phyloP scores from a whole-genome alignment of 2,797 vertebrate genomes.

The Helarctos malayanus region DNA sequence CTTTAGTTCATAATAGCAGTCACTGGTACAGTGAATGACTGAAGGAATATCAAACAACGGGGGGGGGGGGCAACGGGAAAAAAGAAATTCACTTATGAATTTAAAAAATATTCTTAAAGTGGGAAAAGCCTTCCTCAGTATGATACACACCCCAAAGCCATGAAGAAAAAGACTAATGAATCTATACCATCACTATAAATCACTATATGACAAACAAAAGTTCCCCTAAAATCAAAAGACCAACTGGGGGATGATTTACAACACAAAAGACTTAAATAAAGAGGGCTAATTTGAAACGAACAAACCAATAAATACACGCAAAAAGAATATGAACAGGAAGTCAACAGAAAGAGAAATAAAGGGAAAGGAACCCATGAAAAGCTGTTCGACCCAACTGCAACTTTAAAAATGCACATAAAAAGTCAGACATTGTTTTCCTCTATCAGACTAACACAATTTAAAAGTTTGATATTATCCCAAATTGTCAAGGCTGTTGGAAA shows the following conservation, averaged over 20 bases:
- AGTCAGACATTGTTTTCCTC: not conserved
- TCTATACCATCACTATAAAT: not conserved
- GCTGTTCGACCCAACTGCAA: not conserved
- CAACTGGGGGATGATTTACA: not conserved
- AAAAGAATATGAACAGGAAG: conserved; percentile 1
- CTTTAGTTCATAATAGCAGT: not conserved
- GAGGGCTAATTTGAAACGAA: not conserved
- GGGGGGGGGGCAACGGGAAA: not conserved
- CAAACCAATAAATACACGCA: not conserved
- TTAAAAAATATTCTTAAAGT: not conserved
- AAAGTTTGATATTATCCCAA: not conserved
- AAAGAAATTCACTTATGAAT: not conserved
- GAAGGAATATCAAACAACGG: not conserved
- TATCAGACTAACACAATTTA: not conserved
- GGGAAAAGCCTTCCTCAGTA: not conserved
- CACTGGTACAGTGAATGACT: not conserved
- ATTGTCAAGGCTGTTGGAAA: not conserved
- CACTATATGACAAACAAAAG: not conserved
- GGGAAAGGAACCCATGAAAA: not conserved
- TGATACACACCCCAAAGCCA: not conserved
- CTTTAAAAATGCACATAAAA: conserved; percentile 1
- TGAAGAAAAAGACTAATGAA: conserved; percentile 17
- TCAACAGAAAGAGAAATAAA: conserved; percentile 19
- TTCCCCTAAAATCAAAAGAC: conserved; percentile 43
- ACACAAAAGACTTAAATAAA: not conserved